These are phyloP conservation scores for Phyllostomus hastatus DNA, from an alignment of 2,113 vertebrate species.

Conservation along the genomic window DNA sequence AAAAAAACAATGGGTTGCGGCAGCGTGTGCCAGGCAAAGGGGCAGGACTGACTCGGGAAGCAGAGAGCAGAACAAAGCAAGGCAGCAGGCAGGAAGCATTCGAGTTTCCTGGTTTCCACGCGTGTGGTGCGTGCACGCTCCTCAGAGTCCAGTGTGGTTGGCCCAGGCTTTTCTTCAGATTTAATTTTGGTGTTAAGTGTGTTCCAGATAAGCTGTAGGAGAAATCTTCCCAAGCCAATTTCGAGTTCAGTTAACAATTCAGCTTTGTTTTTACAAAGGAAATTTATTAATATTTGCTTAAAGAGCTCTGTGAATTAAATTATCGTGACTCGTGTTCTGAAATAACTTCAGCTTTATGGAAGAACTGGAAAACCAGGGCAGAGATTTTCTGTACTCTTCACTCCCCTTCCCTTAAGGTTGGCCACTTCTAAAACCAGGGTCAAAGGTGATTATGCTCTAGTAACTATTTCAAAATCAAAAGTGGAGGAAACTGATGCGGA, in stretches of 20 bases:
- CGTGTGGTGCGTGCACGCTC: accelerated
- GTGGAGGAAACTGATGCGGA: background rate
- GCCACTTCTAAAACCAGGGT: background rate
- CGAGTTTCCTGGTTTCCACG: background rate
- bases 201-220: background rate
- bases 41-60: background rate
- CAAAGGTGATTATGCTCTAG: background rate
- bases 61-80: no score
- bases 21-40: background rate
- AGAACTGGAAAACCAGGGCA: background rate
- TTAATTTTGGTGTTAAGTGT: background rate
- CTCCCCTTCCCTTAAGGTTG: background rate
- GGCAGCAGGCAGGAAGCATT: accelerated
- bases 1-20: no score
- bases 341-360: background rate
- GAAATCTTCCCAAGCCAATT: background rate
- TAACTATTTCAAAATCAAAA: background rate
- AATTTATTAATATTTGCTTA: background rate
- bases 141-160: background rate
- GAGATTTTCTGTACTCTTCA: background rate
- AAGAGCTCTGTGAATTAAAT: background rate
- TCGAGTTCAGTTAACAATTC: background rate
- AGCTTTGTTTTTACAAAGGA: background rate
- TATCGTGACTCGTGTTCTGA: background rate
- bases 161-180: background rate